A percentile compares a stretch with the other conserved stretches of the same genome.
Evolutionary conservation across 2,797 vertebrate species (phyloP).

Genomic region (Phoxinus dragarum): DNA sequence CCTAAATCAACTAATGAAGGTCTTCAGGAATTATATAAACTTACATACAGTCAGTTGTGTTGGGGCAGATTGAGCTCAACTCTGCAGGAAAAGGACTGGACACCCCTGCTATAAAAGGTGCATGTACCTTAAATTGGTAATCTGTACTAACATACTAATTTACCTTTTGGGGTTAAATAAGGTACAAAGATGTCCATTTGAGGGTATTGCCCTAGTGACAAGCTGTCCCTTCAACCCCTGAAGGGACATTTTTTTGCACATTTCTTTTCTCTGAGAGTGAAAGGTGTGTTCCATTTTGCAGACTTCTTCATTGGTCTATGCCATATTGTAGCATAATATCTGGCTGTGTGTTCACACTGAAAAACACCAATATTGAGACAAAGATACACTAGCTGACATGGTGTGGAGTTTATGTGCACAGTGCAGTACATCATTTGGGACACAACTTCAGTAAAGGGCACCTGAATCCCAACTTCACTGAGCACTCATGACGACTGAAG

Average conservation of each 20-base stretch:
- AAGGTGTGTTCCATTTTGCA: neutral
- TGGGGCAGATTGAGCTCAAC: neutral
- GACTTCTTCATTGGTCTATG: neutral
- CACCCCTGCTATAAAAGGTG: neutral
- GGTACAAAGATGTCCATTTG: neutral
- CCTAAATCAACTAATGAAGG: neutral
- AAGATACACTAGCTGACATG: neutral
- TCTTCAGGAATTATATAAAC: neutral
- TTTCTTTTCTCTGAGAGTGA: neutral
- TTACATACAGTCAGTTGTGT: neutral
- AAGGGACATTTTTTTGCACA: neutral
- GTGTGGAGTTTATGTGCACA: neutral
- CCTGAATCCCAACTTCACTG: constrained; percentile 13
- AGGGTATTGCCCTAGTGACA: neutral
- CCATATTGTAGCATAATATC: neutral
- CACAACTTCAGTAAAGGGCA: neutral
- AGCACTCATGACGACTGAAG: neutral
- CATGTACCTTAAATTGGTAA: neutral
- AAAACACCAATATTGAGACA: neutral
- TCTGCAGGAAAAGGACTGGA: neutral
- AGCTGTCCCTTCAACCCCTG: neutral
- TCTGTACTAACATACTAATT: neutral
- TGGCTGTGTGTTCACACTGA: neutral
- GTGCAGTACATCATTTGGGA: neutral
- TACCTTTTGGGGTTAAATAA: neutral